phyloP scores from a whole-genome alignment of 2,888 invertebrate genomes.

The Cephus pulcher region DNA sequence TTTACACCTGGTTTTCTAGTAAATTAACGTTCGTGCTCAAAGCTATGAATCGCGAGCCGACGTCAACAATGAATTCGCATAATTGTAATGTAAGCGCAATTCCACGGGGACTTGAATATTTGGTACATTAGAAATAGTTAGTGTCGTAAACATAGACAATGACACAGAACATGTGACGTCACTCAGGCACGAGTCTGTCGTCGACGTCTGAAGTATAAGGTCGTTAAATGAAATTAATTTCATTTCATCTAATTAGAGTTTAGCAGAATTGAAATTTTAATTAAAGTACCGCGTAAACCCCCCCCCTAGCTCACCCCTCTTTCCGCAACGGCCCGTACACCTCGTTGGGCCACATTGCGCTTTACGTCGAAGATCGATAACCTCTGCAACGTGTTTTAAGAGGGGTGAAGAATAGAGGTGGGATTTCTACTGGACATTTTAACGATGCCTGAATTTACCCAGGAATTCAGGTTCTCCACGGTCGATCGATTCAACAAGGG shows the following conservation, averaged over 20 bases:
- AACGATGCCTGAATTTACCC: neutral
- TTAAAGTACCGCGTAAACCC: constrained; percentile 3
- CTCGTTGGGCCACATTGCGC: neutral
- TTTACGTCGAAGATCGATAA: neutral
- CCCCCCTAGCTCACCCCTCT: neutral
- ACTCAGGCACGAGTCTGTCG: neutral
- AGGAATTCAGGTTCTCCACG: neutral
- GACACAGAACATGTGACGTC: neutral
- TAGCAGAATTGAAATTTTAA: constrained; percentile 15
- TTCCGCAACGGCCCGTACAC: neutral
- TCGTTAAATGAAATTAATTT: neutral
- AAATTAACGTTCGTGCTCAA: neutral
- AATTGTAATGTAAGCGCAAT: neutral
- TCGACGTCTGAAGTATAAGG: neutral
- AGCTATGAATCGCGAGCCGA: neutral
- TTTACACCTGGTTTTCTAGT: neutral
- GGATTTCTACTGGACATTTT: neutral
- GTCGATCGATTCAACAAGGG: neutral
- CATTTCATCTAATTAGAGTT: neutral
- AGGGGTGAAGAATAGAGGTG: neutral
- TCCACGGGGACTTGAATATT: neutral
- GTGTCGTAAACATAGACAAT: neutral
- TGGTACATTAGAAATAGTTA: neutral
- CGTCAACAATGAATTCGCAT: neutral
- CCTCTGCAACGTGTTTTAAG: neutral